Conservation (phyloP, 2,113 vertebrate species). For the Phrynosoma platyrhinos region DNA sequence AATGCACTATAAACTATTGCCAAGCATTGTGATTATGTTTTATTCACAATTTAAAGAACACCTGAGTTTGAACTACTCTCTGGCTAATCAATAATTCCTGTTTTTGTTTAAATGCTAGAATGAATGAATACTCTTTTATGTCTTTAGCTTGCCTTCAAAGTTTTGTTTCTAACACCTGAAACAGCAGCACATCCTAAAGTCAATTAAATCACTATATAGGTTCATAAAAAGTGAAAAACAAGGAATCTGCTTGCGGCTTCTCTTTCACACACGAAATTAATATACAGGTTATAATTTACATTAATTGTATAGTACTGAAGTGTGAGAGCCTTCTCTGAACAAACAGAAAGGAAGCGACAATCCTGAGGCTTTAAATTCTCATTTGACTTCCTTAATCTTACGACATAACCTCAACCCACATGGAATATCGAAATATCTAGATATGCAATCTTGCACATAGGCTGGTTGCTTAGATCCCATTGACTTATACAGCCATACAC, state of each 20-base stretch:
- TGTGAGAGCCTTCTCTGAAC: neutral
- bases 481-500: neutral
- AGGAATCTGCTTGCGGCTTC: neutral
- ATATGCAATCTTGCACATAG: neutral
- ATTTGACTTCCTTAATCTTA: neutral
- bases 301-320: neutral
- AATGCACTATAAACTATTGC: neutral
- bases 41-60: neutral
- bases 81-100: neutral
- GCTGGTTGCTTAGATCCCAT: neutral
- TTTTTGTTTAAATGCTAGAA: neutral
- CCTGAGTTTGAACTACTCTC: neutral
- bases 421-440: neutral
- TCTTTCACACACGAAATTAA: neutral
- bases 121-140: no score
- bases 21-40: neutral
- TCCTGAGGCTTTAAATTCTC: neutral
- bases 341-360: neutral
- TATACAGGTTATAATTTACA: neutral
- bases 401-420: neutral
- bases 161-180: neutral
- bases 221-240: neutral
- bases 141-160: neutral
- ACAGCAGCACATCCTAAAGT: neutral
- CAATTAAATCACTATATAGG: neutral